These are phyloP conservation scores for Otus sunia DNA, from an alignment of 2,113 vertebrate species.

Conservation along the genomic window DNA sequence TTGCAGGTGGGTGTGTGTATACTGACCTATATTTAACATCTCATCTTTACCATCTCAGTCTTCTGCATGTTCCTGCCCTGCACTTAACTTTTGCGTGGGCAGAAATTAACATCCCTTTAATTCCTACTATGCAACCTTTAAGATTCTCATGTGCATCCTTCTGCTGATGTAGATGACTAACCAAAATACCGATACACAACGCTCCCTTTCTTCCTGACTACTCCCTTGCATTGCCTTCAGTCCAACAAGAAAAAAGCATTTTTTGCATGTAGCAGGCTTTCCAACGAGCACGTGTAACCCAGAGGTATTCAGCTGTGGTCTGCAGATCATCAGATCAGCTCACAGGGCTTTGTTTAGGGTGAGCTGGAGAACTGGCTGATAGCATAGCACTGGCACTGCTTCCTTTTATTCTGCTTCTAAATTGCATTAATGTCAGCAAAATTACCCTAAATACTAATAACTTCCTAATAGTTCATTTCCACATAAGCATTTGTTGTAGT, in stretches of 20 bases:
- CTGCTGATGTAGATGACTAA: not conserved
- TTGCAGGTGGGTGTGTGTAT: not conserved
- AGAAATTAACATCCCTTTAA: not conserved
- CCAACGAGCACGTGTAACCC: not conserved
- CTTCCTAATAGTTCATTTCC: conserved; percentile 49
- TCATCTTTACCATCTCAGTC: not conserved
- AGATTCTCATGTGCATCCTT: not conserved
- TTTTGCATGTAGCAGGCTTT: not conserved
- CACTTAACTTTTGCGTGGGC: not conserved
- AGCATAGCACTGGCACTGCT: not conserved
- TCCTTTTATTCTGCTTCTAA: conserved; percentile 38
- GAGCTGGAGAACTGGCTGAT: not conserved
- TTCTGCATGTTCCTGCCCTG: not conserved
- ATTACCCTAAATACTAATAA: conserved; percentile 30
- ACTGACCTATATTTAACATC: not conserved
- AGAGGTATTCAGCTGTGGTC: not conserved
- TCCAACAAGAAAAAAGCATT: not conserved
- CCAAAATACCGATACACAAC: not conserved
- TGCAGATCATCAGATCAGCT: not conserved
- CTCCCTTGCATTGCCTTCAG: not conserved
- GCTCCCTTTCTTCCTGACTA: not conserved
- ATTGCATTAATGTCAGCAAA: conserved; percentile 38
- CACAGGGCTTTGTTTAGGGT: not conserved
- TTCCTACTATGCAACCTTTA: not conserved
- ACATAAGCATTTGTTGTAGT: not conserved